A percentile compares a stretch with the other conserved stretches of the same genome.
These are phyloP conservation scores for Biston betularia DNA, from an alignment of 2,888 invertebrate genomes.

Conservation along the genomic window DNA sequence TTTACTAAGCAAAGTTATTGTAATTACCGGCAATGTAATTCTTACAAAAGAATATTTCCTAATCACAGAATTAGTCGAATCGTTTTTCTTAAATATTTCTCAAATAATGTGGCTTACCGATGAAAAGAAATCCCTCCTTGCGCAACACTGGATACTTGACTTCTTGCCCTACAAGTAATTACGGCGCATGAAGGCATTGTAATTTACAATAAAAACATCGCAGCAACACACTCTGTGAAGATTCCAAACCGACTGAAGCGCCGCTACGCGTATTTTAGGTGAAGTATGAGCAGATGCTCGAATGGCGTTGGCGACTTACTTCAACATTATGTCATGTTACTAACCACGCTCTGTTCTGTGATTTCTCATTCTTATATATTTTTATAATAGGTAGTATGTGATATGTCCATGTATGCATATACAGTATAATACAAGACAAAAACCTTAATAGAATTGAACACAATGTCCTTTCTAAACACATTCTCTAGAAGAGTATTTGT, in stretches of 20 bases:
- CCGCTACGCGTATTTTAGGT: neutral
- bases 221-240: neutral
- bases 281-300: conserved; percentile 21
- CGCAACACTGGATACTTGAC: conserved; percentile 8
- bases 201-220: conserved; percentile 1
- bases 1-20: neutral
- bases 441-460: no score
- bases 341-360: no score
- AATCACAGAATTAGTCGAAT: no score
- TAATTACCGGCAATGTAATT: conserved; percentile 2
- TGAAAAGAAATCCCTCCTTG: conserved; percentile 21
- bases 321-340: no score
- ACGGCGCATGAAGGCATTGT: conserved; percentile 41
- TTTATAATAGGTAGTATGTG: no score
- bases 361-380: no score
- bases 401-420: no score
- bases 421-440: no score
- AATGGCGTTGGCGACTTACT: neutral
- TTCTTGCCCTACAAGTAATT: conserved; percentile 22
- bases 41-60: neutral
- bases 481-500: no score
- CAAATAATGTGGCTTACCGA: conserved; percentile 6
- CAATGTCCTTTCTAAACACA: no score
- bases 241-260: conserved; percentile 11
- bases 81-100: neutral